phyloP scores from a whole-genome alignment of 2,888 invertebrate species.

The Ethmia dodecea region DNA sequence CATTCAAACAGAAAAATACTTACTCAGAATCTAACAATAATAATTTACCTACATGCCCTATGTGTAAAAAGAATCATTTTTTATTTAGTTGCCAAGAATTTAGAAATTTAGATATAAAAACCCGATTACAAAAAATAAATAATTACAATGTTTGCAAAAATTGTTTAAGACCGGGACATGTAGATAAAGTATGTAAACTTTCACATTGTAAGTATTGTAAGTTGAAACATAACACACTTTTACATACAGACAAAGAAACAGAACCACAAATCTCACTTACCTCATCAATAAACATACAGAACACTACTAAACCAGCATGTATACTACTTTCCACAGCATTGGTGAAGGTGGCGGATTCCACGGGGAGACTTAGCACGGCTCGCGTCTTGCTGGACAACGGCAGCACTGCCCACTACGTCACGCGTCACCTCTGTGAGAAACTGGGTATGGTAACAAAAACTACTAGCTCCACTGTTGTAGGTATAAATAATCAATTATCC shows the following conservation, averaged over 20 bases:
- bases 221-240: neutral
- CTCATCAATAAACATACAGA: neutral
- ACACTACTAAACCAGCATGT: neutral
- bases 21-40: neutral
- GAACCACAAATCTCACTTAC: too few relatives aligned
- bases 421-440: constrained; percentile 10
- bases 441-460: constrained; percentile 10
- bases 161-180: neutral
- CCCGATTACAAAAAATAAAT: neutral
- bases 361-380: constrained; percentile 5
- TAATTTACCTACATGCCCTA: neutral
- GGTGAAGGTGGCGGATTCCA: constrained; percentile 6
- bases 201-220: neutral
- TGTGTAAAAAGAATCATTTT: neutral
- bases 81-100: neutral
- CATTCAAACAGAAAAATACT: neutral
- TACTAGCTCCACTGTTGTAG: constrained; percentile 12
- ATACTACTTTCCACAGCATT: neutral
- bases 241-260: neutral
- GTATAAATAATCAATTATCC: neutral
- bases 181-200: neutral
- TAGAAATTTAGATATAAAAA: neutral
- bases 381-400: constrained; percentile 17
- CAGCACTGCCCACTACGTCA: constrained; percentile 16
- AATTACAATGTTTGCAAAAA: neutral